Base-by-base conservation (phyloP, 2,113 vertebrate species). In the Leptobrachium leishanense region DNA sequence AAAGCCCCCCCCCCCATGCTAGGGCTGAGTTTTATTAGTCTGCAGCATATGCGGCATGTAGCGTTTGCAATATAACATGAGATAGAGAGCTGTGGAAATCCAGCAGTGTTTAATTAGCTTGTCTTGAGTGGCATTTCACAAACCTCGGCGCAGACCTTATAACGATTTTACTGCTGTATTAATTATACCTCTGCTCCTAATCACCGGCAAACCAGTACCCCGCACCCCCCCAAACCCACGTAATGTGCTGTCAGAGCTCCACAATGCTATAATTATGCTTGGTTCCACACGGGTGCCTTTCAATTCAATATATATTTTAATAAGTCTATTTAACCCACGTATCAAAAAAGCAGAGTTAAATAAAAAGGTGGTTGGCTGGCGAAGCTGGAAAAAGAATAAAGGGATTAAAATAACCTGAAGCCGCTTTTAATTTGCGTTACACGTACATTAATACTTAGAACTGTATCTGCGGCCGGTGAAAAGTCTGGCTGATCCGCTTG, bases 41-140 rank as follows among this genome's bases (percentile, higher is more conserved):
- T 70, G 68, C 68, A 44, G 43, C n/a, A 46, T 20, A 50, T 5
- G 31, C 43, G 5, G 68, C 43, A 31, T 70, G 13, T 50, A 43
- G 11, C 39, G 12, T 68, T n/a, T 5, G 68, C 31, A 46, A 20
- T 5, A 31, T 64, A 64, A 64, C n/a, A 13, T 20, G 6, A 69
- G 68, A 41, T 68, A 42, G 13, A 62, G 20, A 41, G 53, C 15
- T 43, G 40, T 20, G 43, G 68, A n/a, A 62, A 74, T 43, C 43
- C 72, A 59, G 72, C 55, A 62, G 42, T 74, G 39, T 62, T 43
- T 74, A 74, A 74, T 74, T 74, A 74, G 12, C 15, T 43, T 62
- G 13, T 62, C 39, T 43, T 74, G 40, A 74, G 54, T 62, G 72
- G 57, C 42, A 74, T 59, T 57, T 62, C 55, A 74, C 41, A 15